Evolutionary conservation across 2,113 vertebrate genomes (phyloP), one percentile per base, ranked within the genome.

Genomic region (Lepus americanus): DNA sequence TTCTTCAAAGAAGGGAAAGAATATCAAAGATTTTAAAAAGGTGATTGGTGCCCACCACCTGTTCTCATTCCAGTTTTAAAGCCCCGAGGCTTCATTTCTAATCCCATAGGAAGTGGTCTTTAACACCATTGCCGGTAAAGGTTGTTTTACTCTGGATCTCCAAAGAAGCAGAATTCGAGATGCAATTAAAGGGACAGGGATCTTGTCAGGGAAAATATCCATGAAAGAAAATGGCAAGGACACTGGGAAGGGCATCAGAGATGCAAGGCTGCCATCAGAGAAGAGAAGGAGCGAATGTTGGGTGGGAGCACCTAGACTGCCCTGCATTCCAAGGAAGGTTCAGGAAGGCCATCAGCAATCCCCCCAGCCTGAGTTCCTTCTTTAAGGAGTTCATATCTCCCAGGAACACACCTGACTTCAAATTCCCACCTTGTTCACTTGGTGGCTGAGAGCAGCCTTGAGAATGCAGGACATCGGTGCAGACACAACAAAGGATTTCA

Each of bases 131-230:
- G 33, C 25, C 14, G 10, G 5, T 23, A 55, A 27, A 63, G 33
- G 4, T 69, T 74, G 33, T 53, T 61, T 73, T 74, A 31, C n/a
- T 74, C 33, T 61, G 69, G 17, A 36, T 73, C 16, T 61, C 22
- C 84, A 61, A 25, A 87, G 69, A 74, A 87, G 10, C 53, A 74
- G 85, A 87, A 27, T 63, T 87, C 85, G 44, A 87, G 55, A 87
- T 74, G 55, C 27, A 74, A 9, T 61, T 61, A 61, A 76, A 74
- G 39, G 53, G 13, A 44, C 33, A 55, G 73, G 19, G 55, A 73
- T 73, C 76, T 87, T 49, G 74, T 39, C 39, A 36, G 67, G 66
- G 6, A 11, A 29, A 63, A 17, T 39, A 59, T 22, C 36, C 10
- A 22, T 10, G 73, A 49, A 2, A 64, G 59, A 82, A 63, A 82